A percentile compares a stretch with the other conserved stretches of the same genome.
These are phyloP conservation scores for Eudasyphora cyanicolor DNA, from an alignment of 2,888 invertebrate genomes.

Conservation along the genomic window DNA sequence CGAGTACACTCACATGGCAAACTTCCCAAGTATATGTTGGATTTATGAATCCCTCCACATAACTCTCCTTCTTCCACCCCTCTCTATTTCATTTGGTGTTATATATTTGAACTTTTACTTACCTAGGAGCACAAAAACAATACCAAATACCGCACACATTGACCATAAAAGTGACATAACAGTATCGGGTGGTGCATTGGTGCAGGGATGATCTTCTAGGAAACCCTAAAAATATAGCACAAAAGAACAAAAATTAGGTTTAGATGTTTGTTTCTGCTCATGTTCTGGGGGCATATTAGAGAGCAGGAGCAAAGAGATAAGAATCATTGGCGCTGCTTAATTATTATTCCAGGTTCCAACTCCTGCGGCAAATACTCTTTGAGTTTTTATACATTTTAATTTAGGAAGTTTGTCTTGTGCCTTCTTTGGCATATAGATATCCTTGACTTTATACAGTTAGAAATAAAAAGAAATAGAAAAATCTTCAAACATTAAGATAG, in stretches of 20 bases:
- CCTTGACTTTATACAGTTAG: too few species aligned
- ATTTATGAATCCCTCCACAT: conserved; percentile 1
- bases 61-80: neutral
- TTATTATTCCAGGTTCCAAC: neutral
- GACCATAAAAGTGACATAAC: conserved; percentile 79
- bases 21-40: neutral
- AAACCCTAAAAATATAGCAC: conserved; percentile 74
- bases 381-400: too few species aligned
- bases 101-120: conserved; percentile 76
- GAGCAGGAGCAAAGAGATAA: neutral
- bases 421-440: too few species aligned
- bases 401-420: too few species aligned
- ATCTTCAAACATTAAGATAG: too few species aligned
- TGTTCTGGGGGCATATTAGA: neutral
- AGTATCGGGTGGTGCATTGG: conserved; percentile 78
- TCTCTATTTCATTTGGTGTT: conserved; percentile 8
- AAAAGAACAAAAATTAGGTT: neutral
- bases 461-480: too few species aligned
- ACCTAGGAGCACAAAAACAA: conserved; percentile 92
- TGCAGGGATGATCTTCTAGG: conserved; percentile 78
- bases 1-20: neutral
- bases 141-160: conserved; percentile 85
- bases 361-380: too few species aligned
- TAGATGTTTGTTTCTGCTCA: neutral
- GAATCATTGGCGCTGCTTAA: neutral